These are phyloP conservation scores for Octodonta nipae DNA, from an alignment of 2,888 invertebrate genomes.

Conservation along the genomic window DNA sequence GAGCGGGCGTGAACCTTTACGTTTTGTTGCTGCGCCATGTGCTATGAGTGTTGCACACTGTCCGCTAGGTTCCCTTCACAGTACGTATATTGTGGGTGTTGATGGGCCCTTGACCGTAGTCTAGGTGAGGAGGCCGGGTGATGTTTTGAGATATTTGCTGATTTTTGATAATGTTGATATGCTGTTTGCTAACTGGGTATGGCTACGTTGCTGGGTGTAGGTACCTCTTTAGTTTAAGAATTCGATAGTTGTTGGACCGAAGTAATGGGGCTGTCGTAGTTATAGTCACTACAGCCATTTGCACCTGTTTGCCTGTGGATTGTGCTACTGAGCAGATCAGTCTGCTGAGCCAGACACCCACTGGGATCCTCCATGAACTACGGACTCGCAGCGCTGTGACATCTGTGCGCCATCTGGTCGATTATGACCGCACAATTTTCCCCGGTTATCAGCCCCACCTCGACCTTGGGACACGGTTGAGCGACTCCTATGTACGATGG, in stretches of 20 bases:
- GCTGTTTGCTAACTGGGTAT: conserved; percentile 22
- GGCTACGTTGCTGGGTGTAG: conserved; percentile 33
- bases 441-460: conserved; percentile 42
- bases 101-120: conserved; percentile 15
- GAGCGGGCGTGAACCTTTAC: too few relatives aligned
- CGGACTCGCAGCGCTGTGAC: conserved; percentile 39
- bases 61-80: conserved; percentile 44
- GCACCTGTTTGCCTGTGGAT: conserved; percentile 52
- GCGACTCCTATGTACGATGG: conserved; percentile 34
- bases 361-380: conserved; percentile 86
- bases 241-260: conserved; percentile 22
- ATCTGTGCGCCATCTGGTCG: conserved; percentile 25
- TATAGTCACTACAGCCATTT: conserved; percentile 26
- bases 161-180: conserved; percentile 20
- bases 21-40: conserved; percentile 23
- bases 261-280: conserved; percentile 28
- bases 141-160: conserved; percentile 18
- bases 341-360: conserved; percentile 82
- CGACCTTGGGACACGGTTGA: conserved; percentile 45
- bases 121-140: conserved; percentile 15
- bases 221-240: conserved; percentile 31
- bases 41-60: conserved; percentile 33
- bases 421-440: conserved; percentile 33
- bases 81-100: conserved; percentile 31
- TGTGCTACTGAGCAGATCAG: conserved; percentile 70